Percentiles rank a stretch among this genome's conserved stretches.
Conservation (phyloP, 2,888 invertebrate genomes). For the Agrilus biguttatus region DNA sequence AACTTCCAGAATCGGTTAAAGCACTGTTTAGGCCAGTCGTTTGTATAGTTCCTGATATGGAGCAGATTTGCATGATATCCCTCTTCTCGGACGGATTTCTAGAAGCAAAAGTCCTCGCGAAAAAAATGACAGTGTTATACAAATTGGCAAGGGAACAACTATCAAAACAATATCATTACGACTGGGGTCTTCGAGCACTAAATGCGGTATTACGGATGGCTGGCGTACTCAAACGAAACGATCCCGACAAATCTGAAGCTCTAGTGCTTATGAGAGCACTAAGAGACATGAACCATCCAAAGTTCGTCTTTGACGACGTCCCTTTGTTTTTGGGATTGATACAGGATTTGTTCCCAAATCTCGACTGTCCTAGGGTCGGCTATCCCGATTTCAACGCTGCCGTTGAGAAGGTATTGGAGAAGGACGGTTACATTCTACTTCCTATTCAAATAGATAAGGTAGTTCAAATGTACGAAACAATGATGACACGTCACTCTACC, state of each 20-base stretch:
- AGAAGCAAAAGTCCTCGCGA: constrained; percentile 77
- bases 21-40: constrained; percentile 84
- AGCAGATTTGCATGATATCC: constrained; percentile 84
- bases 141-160: constrained; percentile 75
- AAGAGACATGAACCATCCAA: constrained; percentile 86
- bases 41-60: constrained; percentile 81
- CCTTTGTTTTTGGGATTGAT: constrained; percentile 79
- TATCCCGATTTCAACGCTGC: constrained; percentile 78
- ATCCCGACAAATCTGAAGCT: constrained; percentile 67
- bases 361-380: constrained; percentile 76
- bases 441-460: constrained; percentile 48
- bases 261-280: constrained; percentile 83
- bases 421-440: constrained; percentile 52
- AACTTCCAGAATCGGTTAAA: constrained; percentile 85
- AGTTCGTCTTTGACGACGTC: constrained; percentile 85
- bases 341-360: constrained; percentile 77
- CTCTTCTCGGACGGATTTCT: constrained; percentile 86
- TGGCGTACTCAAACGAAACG: constrained; percentile 68
- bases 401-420: constrained; percentile 51
- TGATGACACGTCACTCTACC: constrained; percentile 85
- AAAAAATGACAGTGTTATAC: constrained; percentile 88
- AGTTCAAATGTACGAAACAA: constrained; percentile 83
- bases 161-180: constrained; percentile 87
- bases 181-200: constrained; percentile 84
- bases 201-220: constrained; percentile 87